Evolutionary conservation across 2,888 invertebrate species (phyloP).

Genomic region (Portevinia maculata): DNA sequence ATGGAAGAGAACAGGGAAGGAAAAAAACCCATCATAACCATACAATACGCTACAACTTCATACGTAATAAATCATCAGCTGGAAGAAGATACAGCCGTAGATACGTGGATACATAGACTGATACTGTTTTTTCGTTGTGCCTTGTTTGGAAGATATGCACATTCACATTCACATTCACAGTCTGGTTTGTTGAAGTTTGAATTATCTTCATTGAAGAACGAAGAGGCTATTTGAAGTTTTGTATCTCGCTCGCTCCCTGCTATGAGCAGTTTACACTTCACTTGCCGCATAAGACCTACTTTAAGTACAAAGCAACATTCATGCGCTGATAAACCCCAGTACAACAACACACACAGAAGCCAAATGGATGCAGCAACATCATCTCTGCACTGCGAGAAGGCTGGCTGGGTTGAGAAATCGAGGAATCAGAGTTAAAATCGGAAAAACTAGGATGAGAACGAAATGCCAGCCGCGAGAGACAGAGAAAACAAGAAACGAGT

Average conservation of each 20-base stretch:
- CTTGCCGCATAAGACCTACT: constrained; percentile 68
- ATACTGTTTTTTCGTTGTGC: no score
- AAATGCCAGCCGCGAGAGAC: not conserved
- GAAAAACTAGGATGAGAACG: constrained; percentile 30
- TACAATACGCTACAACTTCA: constrained; percentile 35
- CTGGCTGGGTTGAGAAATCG: constrained; percentile 64
- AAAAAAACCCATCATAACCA: constrained; percentile 34
- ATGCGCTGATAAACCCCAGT: constrained; percentile 69
- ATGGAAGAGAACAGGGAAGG: constrained; percentile 22
- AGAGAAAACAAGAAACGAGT: constrained; percentile 47
- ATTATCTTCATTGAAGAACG: constrained; percentile 44
- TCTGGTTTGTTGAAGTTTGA: constrained; percentile 34
- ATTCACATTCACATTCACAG: constrained; percentile 44
- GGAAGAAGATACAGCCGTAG: constrained; percentile 25
- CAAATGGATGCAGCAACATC: constrained; percentile 49
- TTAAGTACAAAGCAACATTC: constrained; percentile 63
- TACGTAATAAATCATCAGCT: constrained; percentile 71
- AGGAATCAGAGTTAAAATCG: constrained; percentile 58
- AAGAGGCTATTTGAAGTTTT: constrained; percentile 18
- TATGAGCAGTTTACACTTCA: constrained; percentile 72
- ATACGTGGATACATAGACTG: no score
- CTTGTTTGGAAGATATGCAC: constrained; percentile 12
- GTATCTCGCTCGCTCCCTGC: constrained; percentile 2
- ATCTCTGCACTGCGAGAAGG: constrained; percentile 46
- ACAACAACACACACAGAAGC: constrained; percentile 53